Conservation (phyloP, 2,888 invertebrate species). For the Cremastinae sp. region DNA sequence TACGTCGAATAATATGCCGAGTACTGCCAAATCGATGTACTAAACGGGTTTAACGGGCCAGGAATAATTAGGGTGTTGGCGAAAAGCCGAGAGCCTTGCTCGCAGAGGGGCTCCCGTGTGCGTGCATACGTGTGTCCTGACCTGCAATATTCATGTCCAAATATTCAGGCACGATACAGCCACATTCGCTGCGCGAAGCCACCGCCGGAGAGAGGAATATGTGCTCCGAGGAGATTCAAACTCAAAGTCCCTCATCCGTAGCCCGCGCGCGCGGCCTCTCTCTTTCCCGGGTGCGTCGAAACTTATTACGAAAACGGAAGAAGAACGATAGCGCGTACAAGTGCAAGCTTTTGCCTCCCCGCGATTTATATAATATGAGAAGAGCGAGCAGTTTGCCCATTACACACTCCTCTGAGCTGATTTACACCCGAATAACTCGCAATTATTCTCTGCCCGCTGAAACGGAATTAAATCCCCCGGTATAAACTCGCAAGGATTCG, state of each 20-base stretch:
- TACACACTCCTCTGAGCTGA: slow-evolving; percentile 37
- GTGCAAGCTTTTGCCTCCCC: slow-evolving; percentile 3
- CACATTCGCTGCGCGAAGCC: too few species aligned
- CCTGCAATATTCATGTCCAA: slow-evolving; percentile 1
- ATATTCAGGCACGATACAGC: neutral
- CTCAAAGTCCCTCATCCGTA: slow-evolving; percentile 40
- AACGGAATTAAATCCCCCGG: slow-evolving; percentile 38
- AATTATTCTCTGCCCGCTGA: slow-evolving; percentile 35
- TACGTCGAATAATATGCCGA: slow-evolving; percentile 68
- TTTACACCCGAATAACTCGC: slow-evolving; percentile 42
- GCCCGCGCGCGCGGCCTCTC: too few species aligned
- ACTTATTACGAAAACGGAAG: slow-evolving; percentile 5
- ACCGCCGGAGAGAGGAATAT: slow-evolving; percentile 13
- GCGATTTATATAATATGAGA: slow-evolving; percentile 21
- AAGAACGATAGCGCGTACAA: too few species aligned
- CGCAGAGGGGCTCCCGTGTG: slow-evolving; percentile 59
- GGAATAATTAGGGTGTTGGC: slow-evolving; percentile 79
- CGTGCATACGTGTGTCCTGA: neutral
- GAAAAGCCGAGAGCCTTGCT: slow-evolving; percentile 71
- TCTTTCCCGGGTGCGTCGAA: slow-evolving; percentile 18
- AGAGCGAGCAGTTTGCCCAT: slow-evolving; percentile 25
- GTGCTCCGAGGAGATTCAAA: slow-evolving; percentile 42
- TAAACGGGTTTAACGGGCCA: slow-evolving; percentile 77
- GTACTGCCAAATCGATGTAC: slow-evolving; percentile 75
- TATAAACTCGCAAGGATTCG: neutral